Conservation (phyloP, 2,888 invertebrate genomes). For the Perithous albicinctus region DNA sequence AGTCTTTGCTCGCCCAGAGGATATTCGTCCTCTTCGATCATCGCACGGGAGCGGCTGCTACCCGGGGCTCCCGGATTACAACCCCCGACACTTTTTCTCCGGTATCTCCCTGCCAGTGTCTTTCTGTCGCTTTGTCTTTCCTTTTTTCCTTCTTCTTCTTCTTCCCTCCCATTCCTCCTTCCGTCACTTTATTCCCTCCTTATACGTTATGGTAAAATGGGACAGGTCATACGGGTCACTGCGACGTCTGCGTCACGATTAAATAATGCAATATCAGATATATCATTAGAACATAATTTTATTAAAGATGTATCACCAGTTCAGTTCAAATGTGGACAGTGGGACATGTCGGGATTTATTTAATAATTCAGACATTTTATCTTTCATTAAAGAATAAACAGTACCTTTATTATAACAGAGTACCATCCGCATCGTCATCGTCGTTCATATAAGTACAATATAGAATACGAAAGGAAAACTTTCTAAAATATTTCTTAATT, state of each 20-base stretch:
- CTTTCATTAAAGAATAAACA: slow-evolving; percentile 77
- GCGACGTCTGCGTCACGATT: slow-evolving; percentile 18
- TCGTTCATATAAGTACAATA: slow-evolving; percentile 53
- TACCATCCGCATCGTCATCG: slow-evolving; percentile 53
- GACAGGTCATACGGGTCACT: slow-evolving; percentile 41
- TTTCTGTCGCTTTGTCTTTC: slow-evolving; percentile 49
- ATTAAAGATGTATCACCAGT: background rate
- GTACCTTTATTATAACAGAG: slow-evolving; percentile 77
- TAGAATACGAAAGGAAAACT: slow-evolving; percentile 76
- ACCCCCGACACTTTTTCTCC: slow-evolving; percentile 58
- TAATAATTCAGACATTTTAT: background rate
- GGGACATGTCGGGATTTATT: background rate
- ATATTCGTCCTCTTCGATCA: slow-evolving; percentile 67
- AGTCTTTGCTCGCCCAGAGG: slow-evolving; percentile 61
- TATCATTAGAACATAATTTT: slow-evolving; percentile 14
- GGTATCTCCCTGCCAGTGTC: slow-evolving; percentile 41
- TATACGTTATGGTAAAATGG: slow-evolving; percentile 24
- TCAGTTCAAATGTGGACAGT: background rate
- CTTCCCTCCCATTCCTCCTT: background rate
- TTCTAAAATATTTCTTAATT: slow-evolving; percentile 73
- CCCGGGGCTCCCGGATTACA: slow-evolving; percentile 56
- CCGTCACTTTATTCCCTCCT: slow-evolving; percentile 32
- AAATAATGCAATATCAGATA: slow-evolving; percentile 33
- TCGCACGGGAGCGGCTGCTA: slow-evolving; percentile 63
- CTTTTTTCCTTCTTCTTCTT: slow-evolving; percentile 15